phyloP scores from a whole-genome alignment of 2,888 invertebrate species.

The Hydrotaea diabolus region DNA sequence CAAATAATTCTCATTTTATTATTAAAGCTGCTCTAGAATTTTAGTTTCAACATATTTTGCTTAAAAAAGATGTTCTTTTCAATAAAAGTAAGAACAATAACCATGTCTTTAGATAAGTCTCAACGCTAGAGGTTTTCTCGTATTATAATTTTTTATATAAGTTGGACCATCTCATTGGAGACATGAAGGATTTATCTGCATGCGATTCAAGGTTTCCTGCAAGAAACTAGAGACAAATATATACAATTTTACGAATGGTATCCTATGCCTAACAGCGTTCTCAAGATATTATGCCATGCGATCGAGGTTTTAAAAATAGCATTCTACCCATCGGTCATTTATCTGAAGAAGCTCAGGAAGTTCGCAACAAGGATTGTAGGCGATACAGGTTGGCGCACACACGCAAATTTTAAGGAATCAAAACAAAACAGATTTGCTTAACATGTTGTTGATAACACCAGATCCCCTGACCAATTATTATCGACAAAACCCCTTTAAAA shows the following conservation, averaged over 20 bases:
- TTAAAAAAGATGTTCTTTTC: slow-evolving; percentile 18
- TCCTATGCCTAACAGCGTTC: not conserved
- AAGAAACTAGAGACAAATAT: slow-evolving; percentile 3
- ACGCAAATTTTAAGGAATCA: not conserved
- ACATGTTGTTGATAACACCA: not conserved
- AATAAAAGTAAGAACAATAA: not conserved
- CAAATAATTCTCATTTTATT: slow-evolving; percentile 2
- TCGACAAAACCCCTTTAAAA: not conserved
- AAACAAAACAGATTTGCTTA: not conserved
- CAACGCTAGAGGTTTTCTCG: too few relatives aligned
- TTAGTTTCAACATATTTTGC: not conserved
- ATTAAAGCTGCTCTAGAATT: not conserved
- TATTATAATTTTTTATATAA: not conserved
- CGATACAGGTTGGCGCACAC: too few relatives aligned
- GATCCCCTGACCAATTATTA: not conserved
- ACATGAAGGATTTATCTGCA: too few relatives aligned
- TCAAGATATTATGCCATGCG: not conserved
- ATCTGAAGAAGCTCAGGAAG: too few relatives aligned
- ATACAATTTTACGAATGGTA: not conserved
- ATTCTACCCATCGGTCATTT: not conserved
- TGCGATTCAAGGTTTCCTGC: not conserved
- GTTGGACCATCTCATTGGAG: too few relatives aligned
- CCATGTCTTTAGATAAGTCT: too few relatives aligned
- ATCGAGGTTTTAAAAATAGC: not conserved
- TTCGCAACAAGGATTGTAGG: too few relatives aligned